Base-by-base conservation (phyloP, 1,140 invertebrate species). In the Homarus americanus region DNA sequence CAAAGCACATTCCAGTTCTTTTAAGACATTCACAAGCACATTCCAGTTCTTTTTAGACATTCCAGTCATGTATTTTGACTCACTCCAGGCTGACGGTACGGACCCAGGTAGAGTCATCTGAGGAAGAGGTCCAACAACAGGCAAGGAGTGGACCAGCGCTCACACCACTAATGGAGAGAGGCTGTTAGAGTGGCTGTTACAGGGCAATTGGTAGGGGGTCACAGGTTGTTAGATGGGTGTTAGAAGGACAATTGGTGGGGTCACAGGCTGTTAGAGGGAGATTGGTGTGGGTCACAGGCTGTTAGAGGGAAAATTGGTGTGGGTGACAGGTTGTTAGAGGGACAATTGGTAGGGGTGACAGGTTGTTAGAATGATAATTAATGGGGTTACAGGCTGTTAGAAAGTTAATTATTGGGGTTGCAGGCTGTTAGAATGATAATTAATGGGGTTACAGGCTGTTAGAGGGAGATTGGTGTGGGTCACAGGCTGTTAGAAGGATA, bases 81-180 rank as follows among this genome's bases (percentile, higher is more conserved):
- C 76, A 80, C 86, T 78, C 32, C 53, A 80, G 38, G 38, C 53
- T 66, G 32, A 79, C 72, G 86, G 86, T 78, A 3, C 86, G 75
- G 58, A 87, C 86, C 75, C 85, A 87, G 32, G 85, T 87, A 17
- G 72, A 58, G 32, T 79, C 75, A 40, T 87, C 86, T 28, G 75
- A 28, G 34, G 76, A 28, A 24, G 86, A 32, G 7, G 58, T 41
- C 86, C 86, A 87, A 58, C 86, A 87, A 79, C 86, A 87, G 86
- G 75, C 86, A 87, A 87, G 86, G 24, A 87, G 86, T 2, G 86
- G 86, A 20, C 49, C 75, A 32, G 49, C 86, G 58, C 86, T 80
- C 34, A 87, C 86, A 58, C 38, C 86, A 63, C 86, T 87, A 76
- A n/a, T 40, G 75, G 76, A 87, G 86, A 73, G 63, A 69, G 63